A percentile compares a stretch with the other conserved stretches of the same genome.
Conservation (phyloP, 1,140 invertebrate species). For the Littorina saxatilis region DNA sequence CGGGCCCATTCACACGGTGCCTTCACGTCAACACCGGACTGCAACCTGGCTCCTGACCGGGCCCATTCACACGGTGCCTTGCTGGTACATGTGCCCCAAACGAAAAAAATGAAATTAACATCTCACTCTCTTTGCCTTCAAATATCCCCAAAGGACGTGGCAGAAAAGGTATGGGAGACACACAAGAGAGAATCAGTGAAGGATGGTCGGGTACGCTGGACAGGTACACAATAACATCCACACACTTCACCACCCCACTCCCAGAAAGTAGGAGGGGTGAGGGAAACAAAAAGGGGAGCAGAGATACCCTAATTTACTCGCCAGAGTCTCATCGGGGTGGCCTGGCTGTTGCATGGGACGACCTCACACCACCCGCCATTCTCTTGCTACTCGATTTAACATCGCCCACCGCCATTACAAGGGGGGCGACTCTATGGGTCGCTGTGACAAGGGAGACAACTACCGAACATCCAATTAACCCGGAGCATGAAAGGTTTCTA, state of each 20-base stretch:
- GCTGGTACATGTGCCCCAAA: too few relatives aligned
- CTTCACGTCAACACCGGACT: too few relatives aligned
- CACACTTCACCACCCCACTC: neutral
- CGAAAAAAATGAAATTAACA: too few relatives aligned
- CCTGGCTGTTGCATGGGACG: neutral
- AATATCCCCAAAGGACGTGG: neutral
- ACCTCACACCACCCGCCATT: neutral
- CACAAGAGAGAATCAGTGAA: neutral
- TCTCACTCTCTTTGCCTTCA: neutral
- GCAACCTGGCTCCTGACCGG: too few relatives aligned
- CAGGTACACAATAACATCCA: too few relatives aligned
- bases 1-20: too few relatives aligned
- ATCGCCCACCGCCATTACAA: neutral
- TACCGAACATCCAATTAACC: too few relatives aligned
- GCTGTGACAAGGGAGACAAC: too few relatives aligned
- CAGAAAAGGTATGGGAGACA: neutral
- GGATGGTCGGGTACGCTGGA: neutral
- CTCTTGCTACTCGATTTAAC: neutral
- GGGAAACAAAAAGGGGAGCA: neutral
- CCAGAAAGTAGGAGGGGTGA: neutral
- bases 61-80: too few relatives aligned
- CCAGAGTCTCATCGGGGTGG: neutral
- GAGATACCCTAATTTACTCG: slow-evolving; percentile 11
- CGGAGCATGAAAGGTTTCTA: too few relatives aligned
- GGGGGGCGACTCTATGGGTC: slow-evolving; percentile 4